Evolutionary conservation across 2,113 vertebrate species (phyloP).

Genomic region (Malurus cyaneus): DNA sequence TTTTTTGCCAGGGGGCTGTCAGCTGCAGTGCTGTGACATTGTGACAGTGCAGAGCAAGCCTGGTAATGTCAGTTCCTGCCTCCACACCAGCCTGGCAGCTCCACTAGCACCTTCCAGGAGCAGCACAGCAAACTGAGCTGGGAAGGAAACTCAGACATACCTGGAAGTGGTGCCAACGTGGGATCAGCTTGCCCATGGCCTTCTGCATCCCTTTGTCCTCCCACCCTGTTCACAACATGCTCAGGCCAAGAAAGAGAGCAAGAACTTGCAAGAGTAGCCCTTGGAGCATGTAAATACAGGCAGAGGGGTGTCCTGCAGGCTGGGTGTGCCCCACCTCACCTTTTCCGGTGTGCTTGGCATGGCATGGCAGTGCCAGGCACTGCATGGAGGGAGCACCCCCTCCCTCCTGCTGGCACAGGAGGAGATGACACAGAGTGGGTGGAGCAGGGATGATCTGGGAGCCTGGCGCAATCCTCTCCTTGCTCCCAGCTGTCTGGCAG

Average conservation of each 20-base stretch:
- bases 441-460: background rate
- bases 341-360: background rate
- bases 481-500: background rate
- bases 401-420: background rate
- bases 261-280: background rate
- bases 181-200: background rate
- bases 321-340: background rate
- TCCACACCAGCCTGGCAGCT: background rate
- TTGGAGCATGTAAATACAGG: background rate
- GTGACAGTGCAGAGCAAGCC: fast-evolving
- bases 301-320: background rate
- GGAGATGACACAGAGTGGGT: background rate
- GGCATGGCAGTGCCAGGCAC: background rate
- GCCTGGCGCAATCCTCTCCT: background rate
- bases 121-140: background rate
- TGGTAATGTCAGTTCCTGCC: background rate
- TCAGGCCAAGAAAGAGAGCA: background rate
- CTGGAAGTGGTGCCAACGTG: background rate
- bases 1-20: conserved; percentile 91
- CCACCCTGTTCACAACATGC: fast-evolving
- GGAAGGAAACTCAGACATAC: background rate
- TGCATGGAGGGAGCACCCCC: background rate
- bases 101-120: background rate
- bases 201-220: background rate
- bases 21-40: conserved; percentile 83